Conservation (phyloP, 2,888 invertebrate genomes). For the Phlogophora meticulosa region DNA sequence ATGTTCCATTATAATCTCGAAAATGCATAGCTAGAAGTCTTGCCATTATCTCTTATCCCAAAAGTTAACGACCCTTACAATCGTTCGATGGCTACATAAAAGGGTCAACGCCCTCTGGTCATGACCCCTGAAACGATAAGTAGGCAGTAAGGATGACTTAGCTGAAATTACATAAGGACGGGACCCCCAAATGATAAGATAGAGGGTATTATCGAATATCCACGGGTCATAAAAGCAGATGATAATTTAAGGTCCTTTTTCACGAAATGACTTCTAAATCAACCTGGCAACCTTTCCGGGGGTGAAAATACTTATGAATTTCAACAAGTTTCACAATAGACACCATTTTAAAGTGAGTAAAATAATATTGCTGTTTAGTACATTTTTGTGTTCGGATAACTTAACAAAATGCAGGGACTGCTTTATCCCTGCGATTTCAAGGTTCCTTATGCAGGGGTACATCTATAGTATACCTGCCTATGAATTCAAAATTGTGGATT, state of each 20-base stretch:
- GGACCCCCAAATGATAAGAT: conserved; percentile 2
- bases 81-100: not conserved
- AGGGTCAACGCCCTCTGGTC: conserved; percentile 33
- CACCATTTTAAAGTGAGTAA: too few relatives aligned
- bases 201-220: conserved; percentile 14
- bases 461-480: too few relatives aligned
- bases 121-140: conserved; percentile 32
- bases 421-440: too few relatives aligned
- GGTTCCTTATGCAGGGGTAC: too few relatives aligned
- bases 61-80: not conserved
- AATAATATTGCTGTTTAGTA: too few relatives aligned
- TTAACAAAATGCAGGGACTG: too few relatives aligned
- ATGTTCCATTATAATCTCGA: too few relatives aligned
- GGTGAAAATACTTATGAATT: too few relatives aligned
- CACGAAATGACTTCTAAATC: not conserved
- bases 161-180: conserved; percentile 22
- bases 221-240: conserved; percentile 23
- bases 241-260: conserved; percentile 6
- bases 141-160: conserved; percentile 23
- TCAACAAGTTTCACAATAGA: too few relatives aligned
- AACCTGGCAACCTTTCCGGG: too few relatives aligned
- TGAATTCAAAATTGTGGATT: too few relatives aligned
- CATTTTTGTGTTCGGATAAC: too few relatives aligned
- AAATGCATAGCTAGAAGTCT: not conserved
- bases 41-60: conserved; percentile 7